Evolutionary conservation across 2,888 invertebrate genomes (phyloP), one percentile per base, ranked within the genome.

Genomic region (Sminthurinus aureus): DNA sequence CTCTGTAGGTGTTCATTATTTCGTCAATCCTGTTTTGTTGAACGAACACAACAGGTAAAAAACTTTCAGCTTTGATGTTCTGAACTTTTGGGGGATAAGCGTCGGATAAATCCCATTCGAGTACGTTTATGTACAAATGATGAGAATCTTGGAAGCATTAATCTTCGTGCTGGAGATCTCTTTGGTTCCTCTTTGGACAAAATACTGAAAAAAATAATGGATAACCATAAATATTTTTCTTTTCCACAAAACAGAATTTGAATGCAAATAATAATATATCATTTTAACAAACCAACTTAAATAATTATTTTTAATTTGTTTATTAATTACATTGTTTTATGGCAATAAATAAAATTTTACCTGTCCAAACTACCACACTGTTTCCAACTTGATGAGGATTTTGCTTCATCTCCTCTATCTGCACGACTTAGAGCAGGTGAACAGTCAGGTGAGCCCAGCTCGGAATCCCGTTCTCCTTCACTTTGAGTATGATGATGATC

Each of bases 41-140:
- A 58, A 20, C 50, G 51, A 0, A 71, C 58, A 58, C 52, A 79
- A 67, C 51, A 67, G 8, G 69, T 66, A 69, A 79, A n/a, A 26
- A 20, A 67, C 38, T 67, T 79, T 78, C 78, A 78, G 66, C 79
- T 69, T 69, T 78, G 24, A 66, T 86, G 84, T 81, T 84, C 84
- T 0, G 85, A 75, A 71, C 85, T 84, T 67, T 86, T 87, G 12
- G 87, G 86, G 15, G 87, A 86, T 15, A 86, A 85, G 58, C 86
- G 84, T 81, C 86, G 83, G 86, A 88, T 87, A 82, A 88, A 87
- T 9, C 87, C 87, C 86, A 88, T 86, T 66, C 87, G 22, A 0
- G 86, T 87, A 52, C 80, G 67, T 84, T 86, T 86, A 77, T 88
- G 88, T 79, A 88, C 87, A 85, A 88, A 88, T n/a, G 87, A 86